Conservation (phyloP, 2,113 vertebrate genomes). For the Amblyornis subalaris region DNA sequence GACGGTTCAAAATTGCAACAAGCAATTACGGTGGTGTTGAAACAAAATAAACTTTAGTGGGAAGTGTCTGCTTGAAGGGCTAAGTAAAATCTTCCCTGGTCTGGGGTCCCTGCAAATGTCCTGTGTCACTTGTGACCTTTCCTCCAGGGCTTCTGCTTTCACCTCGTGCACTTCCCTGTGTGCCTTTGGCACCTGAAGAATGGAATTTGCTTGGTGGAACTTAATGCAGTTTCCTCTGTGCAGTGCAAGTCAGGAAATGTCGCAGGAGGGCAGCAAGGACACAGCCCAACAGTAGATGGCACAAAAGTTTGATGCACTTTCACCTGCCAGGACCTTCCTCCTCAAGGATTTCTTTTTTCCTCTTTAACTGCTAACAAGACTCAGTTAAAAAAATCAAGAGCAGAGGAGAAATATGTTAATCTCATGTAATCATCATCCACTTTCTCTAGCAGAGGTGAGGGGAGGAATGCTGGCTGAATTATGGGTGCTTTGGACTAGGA, state of each 20-base stretch:
- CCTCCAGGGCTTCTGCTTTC: not conserved
- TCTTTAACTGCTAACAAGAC: not conserved
- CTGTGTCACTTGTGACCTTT: rapidly evolving
- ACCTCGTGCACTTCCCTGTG: not conserved
- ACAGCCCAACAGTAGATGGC: not conserved
- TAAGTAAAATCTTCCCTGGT: not conserved
- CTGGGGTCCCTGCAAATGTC: not conserved
- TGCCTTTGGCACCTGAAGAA: not conserved
- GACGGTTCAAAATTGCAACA: not conserved
- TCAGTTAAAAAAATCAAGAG: not conserved
- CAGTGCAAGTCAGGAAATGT: not conserved
- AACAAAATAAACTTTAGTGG: not conserved
- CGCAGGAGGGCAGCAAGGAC: not conserved
- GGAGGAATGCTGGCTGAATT: not conserved
- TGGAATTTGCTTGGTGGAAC: not conserved
- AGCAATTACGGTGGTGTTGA: rapidly evolving
- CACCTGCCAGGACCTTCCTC: not conserved
- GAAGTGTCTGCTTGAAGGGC: not conserved
- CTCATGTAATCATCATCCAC: not conserved
- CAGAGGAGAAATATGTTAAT: not conserved
- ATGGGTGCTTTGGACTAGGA: not conserved
- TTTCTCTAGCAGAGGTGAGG: not conserved
- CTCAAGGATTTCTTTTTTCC: not conserved
- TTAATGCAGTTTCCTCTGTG: not conserved
- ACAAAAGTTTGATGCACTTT: not conserved